Percentiles rank a stretch among this genome's conserved stretches.
Evolutionary conservation across 2,113 vertebrate species (phyloP).

Genomic region (Fregetta grallaria): DNA sequence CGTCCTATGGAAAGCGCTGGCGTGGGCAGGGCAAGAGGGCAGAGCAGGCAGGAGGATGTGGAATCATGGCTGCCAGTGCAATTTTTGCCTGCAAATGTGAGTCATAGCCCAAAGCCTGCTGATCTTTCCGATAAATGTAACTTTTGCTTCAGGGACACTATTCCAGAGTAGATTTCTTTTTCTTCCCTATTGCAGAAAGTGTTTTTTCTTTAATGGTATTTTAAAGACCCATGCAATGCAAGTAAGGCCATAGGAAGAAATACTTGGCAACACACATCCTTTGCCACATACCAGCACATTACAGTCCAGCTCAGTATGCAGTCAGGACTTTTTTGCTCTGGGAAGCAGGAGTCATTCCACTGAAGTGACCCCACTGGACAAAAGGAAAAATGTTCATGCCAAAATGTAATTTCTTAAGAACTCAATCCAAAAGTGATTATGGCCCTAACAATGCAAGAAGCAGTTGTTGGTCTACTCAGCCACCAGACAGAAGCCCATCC

Average conservation of each 20-base stretch:
- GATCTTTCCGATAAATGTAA: not conserved
- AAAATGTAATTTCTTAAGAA: not conserved
- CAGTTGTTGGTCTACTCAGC: not conserved
- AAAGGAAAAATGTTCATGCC: not conserved
- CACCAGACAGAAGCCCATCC: not conserved
- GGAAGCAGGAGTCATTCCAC: not conserved
- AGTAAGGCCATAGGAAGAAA: not conserved
- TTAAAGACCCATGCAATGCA: not conserved
- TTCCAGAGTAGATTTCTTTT: not conserved
- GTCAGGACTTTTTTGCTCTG: not conserved
- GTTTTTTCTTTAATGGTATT: not conserved
- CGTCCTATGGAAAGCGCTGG: not conserved
- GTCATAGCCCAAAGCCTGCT: slow-evolving; percentile 8
- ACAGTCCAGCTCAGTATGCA: not conserved
- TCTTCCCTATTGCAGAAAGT: not conserved
- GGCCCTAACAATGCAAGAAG: not conserved
- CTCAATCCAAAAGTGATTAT: not conserved
- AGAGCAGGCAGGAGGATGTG: not conserved
- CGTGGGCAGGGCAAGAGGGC: not conserved
- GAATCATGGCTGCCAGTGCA: fast-evolving
- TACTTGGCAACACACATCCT: not conserved
- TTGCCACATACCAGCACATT: not conserved
- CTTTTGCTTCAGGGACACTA: not conserved
- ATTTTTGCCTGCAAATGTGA: not conserved
- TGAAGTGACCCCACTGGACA: not conserved